phyloP scores from a whole-genome alignment of 2,888 invertebrate species.

The Melinaea marsaeus region DNA sequence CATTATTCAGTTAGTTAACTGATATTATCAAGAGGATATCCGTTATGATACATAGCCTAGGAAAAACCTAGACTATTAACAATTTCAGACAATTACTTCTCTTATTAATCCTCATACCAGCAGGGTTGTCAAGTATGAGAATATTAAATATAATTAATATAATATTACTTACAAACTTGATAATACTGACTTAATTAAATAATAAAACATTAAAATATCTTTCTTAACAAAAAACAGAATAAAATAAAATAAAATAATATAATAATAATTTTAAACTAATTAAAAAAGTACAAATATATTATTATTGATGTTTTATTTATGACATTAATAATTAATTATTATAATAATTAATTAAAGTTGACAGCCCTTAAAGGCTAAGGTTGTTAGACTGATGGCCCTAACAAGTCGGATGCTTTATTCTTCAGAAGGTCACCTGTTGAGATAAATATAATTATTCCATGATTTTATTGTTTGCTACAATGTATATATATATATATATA shows the following conservation, averaged over 20 bases:
- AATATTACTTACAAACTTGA: too few relatives aligned
- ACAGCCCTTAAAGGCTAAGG: background rate
- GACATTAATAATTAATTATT: background rate
- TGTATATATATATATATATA: conserved; percentile 3
- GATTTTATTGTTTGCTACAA: conserved; percentile 12
- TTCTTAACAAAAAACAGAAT: too few relatives aligned
- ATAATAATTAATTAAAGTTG: background rate
- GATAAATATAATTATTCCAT: conserved; percentile 11
- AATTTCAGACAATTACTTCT: conserved; percentile 6
- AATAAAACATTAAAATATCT: too few relatives aligned
- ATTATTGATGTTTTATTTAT: background rate
- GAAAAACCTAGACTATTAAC: conserved; percentile 25
- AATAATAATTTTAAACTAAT: too few relatives aligned
- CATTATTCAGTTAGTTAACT: conserved; percentile 7
- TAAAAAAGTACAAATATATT: too few relatives aligned
- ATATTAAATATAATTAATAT: background rate
- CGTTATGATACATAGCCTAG: conserved; percentile 18
- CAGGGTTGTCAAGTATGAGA: background rate
- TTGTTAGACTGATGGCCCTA: background rate
- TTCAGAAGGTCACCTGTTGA: conserved; percentile 9
- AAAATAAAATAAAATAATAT: too few relatives aligned
- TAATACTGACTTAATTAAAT: too few relatives aligned
- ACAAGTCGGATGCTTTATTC: conserved; percentile 12
- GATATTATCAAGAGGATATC: conserved; percentile 32
- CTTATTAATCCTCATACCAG: conserved; percentile 1